A percentile compares a stretch with the other conserved stretches of the same genome.
These are phyloP conservation scores for Drosophila guanche DNA, from an alignment of 1,140 invertebrate genomes.

Conservation along the genomic window DNA sequence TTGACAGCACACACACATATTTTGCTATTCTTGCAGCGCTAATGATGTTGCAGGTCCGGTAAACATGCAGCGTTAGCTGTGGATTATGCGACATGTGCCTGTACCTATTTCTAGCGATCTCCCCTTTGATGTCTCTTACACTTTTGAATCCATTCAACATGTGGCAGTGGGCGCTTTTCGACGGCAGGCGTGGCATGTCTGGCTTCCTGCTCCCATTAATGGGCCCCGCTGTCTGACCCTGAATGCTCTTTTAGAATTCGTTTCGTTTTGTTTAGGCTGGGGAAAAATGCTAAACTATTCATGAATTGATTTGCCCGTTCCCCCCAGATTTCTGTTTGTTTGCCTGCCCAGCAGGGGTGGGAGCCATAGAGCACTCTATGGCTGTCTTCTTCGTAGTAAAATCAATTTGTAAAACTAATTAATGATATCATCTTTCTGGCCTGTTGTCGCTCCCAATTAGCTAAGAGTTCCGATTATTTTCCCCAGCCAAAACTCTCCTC, in stretches of 20 bases:
- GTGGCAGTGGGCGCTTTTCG: constrained; percentile 25
- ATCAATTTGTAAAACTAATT: constrained; percentile 56
- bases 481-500: background rate
- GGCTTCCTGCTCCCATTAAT: constrained; percentile 45
- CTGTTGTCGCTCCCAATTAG: constrained; percentile 38
- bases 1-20: constrained; percentile 12
- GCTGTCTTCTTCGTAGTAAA: constrained; percentile 5
- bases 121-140: constrained; percentile 28
- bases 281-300: constrained; percentile 38
- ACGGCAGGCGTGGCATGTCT: background rate
- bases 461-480: constrained; percentile 30
- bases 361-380: background rate
- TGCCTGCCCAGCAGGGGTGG: constrained; percentile 7
- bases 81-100: constrained; percentile 3
- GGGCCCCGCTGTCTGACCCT: constrained; percentile 31
- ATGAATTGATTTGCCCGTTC: constrained; percentile 34
- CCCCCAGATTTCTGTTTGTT: background rate
- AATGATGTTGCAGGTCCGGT: too few species aligned
- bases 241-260: constrained; percentile 31
- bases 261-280: constrained; percentile 21
- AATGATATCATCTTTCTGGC: constrained; percentile 42
- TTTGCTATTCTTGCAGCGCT: background rate
- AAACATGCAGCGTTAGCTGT: background rate
- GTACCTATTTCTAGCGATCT: constrained; percentile 13
- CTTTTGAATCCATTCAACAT: constrained; percentile 43